Base-by-base conservation (phyloP, 2,797 vertebrate species). In the Bradypodion ventrale region DNA sequence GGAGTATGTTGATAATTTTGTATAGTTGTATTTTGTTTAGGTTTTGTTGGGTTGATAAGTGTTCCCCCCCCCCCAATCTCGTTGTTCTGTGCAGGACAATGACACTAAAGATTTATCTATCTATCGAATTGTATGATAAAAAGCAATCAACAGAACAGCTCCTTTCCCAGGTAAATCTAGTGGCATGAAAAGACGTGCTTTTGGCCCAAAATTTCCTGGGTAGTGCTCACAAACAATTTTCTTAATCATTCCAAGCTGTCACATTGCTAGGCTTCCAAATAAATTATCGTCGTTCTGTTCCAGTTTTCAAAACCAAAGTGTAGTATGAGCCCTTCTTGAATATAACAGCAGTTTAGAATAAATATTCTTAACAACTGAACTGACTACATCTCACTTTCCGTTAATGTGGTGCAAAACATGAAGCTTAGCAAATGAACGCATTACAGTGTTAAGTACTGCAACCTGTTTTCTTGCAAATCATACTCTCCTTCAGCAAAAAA, bases 401-500 rank as follows among this genome's bases (percentile, higher is more conserved):
- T 12, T 83, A 7, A 37, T 40, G 79, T 87, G 89, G 94, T 83
- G 85, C 78, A 89, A 89, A 93, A 86, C 0, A 52, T 21, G 81
- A 49, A 0, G 0, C 91, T 91, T 89, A 88, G 80, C 72, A n/a
- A 42, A 62, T 83, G 77, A 87, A 92, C 85, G 44, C 75, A 85
- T 63, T 72, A 86, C 35, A 90, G 91, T 75, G 88, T 83, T 89
- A 88, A 88, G 87, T 27, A 85, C 83, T 15, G 81, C 32, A 80
- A 68, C 82, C 85, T 87, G 68, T 90, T 83, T 84, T 77, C 84
- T 65, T 35, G 59, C 19, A 81, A 83, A 76, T 52, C n/a, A 46
- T 85, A 88, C 44, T 85, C 83, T 80, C 27, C 19, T 83, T 80
- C 87, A 49, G 42, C 76, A 83, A 66, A 25, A 80, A 90, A 91